A percentile compares a stretch with the other conserved stretches of the same genome.
These are phyloP conservation scores for Lypha dubia DNA, from an alignment of 2,888 invertebrate genomes.

Conservation along the genomic window DNA sequence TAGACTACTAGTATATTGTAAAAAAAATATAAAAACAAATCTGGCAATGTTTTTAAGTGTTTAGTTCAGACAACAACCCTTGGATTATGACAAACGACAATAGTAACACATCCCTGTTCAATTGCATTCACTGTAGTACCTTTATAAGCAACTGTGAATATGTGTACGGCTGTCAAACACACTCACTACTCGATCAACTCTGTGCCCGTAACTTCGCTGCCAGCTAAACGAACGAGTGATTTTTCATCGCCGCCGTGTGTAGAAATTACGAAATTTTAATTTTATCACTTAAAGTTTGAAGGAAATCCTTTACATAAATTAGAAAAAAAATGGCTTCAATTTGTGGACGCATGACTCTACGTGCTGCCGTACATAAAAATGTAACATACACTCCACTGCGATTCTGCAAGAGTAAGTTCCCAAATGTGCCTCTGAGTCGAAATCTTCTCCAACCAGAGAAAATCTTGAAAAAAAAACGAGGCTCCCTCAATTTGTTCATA, in stretches of 20 bases:
- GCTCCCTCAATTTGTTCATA: constrained; percentile 53
- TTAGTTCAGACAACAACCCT: constrained; percentile 27
- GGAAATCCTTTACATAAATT: constrained; percentile 63
- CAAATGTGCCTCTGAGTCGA: constrained; percentile 13
- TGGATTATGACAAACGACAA: no score
- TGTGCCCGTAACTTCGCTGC: constrained; percentile 59
- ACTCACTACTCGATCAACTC: constrained; percentile 36
- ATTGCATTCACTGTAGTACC: neutral
- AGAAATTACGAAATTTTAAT: constrained; percentile 74
- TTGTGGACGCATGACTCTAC: constrained; percentile 88
- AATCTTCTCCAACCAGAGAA: constrained; percentile 19
- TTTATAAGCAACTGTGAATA: constrained; percentile 16
- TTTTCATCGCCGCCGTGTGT: constrained; percentile 75
- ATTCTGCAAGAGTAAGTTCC: constrained; percentile 87
- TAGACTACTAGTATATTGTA: constrained; percentile 33
- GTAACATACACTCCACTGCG: constrained; percentile 86
- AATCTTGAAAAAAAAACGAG: constrained; percentile 66
- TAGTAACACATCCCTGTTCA: neutral
- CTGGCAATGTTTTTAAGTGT: neutral
- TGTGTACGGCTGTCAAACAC: neutral
- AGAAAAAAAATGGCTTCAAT: constrained; percentile 89
- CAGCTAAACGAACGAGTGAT: constrained; percentile 69
- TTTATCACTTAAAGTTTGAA: constrained; percentile 60
- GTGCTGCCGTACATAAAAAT: constrained; percentile 87
- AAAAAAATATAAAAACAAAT: neutral